Base-by-base conservation (phyloP, 2,797 vertebrate genomes). In the Hozukius guyotensis region DNA sequence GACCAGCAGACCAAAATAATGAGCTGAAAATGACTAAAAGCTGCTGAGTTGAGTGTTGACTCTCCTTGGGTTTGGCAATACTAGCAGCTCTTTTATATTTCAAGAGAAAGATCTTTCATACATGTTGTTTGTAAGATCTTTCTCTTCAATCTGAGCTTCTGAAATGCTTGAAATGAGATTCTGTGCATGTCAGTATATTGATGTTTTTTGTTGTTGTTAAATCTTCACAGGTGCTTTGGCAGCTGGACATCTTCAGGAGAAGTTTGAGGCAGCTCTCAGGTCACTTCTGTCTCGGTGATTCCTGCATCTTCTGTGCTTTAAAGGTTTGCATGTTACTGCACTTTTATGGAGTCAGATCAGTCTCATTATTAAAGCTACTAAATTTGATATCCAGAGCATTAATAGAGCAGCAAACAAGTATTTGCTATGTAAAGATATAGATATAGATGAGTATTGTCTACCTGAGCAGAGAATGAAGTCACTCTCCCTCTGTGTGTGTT, bases 221-320 rank as follows among this genome's bases (percentile, higher is more conserved):
- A 76, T 56, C 8, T 81, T 70, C 20, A 13, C 88, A 99, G 99
- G 98, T 99, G 60, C 96, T 99, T 62, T 99, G 98, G 99, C 98
- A 99, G 46, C 94, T 99, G 92, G 98, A 99, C 86, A 97, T 99
- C 90, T 99, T 99, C 91, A 96, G 99, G 81, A 95, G 98, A 70
- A 99, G 99, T 95, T 94, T 99, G 69, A 96, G 98, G 86, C 96
- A 97, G 89, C 95, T 99, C 70, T 97, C 97, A 29, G 97, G 97
- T 75, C 99, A 99, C 3, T 95, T 97, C 72, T 99, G 99, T 91
- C 97, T 98, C 67, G 97, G 98, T 67, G 97, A 99, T 36, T 96
- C 97, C 36, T 99, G 99, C 90, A 99, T 99, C 90, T 99, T 99
- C 93, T 99, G 99, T 86, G 98, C 98, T 86, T 94, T 99, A 85